These are phyloP conservation scores for Podocnemis expansa DNA, from an alignment of 2,113 vertebrate genomes.

Conservation along the genomic window DNA sequence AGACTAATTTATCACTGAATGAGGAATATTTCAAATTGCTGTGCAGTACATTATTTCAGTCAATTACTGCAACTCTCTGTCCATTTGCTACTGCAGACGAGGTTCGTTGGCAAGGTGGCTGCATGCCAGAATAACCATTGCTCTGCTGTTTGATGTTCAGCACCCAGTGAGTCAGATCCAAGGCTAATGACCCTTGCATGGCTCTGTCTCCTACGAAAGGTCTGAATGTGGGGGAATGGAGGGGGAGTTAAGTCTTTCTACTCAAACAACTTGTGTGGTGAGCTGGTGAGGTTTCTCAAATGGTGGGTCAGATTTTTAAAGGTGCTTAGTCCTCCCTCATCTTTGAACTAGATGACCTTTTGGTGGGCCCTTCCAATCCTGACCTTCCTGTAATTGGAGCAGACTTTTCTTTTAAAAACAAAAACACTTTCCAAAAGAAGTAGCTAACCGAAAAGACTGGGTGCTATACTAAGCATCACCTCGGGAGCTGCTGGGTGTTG, in stretches of 20 bases:
- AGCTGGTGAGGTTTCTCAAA: background rate
- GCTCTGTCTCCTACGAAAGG: constrained; percentile 11
- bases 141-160: background rate
- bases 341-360: too few relatives aligned
- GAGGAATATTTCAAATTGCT: constrained; percentile 67
- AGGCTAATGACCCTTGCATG: background rate
- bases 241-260: background rate
- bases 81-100: constrained; percentile 38
- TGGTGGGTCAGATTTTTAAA: background rate
- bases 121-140: background rate
- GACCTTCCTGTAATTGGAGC: background rate
- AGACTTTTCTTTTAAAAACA: constrained; percentile 15
- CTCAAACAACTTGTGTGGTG: background rate
- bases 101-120: constrained; percentile 29
- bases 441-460: background rate
- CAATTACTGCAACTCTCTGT: constrained; percentile 56
- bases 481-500: background rate
- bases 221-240: background rate
- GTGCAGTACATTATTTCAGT: constrained; percentile 63
- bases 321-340: background rate
- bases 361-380: too few relatives aligned
- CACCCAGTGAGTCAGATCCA: constrained; percentile 10
- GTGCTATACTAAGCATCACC: background rate
- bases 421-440: background rate
- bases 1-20: constrained; percentile 67